Base-by-base conservation (phyloP, 2,888 invertebrate genomes). In the Meiosimyza decipiens region DNA sequence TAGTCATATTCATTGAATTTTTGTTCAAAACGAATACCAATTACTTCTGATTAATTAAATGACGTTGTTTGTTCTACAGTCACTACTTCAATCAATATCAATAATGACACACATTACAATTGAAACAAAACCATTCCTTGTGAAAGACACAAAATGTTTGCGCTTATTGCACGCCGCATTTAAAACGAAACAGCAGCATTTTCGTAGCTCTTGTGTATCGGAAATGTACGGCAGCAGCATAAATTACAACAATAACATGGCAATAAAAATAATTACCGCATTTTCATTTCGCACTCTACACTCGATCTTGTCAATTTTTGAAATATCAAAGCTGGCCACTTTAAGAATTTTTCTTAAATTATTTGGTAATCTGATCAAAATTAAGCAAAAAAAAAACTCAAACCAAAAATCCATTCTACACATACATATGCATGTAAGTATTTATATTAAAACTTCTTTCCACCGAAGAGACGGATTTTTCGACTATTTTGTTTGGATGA, bases 101-200 rank as follows among this genome's bases (percentile, higher is more conserved):
- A 57, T 50, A 33, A 52, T 3, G 13, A 33, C 52, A 68, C 49
- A 47, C 55, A 13, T 57, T 18, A n/a, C 22, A 11, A 63, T 12
- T 33, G 28, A 52, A 47, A 55, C 47, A 22, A 22, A 22, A 22
- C 1, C 22, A 22, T 28, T 28, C 28, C 4, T 28, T 28, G 28
- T 28, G 28, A 70, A 62, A 16, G 13, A 62, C 40, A 62, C 33
- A 49, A 49, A 68, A 59, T 54, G 51, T n/a, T 28, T 62, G 62
- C 60, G 70, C 52, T 60, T 54, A 54, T 51, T 62, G 52, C 33
- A 28, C 28, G 28, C 33, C 69, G 59, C 69, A 60, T 51, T 28
- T 60, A 69, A 69, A 60, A 40, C 50, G 2, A 22, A 69, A 13
- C 12, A 22, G 7, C 16, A 49, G n/a, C n/a, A n/a, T n/a, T 55